Evolutionary conservation across 2,888 invertebrate species (phyloP), one percentile per base, ranked within the genome.

Genomic region (Syrista parreyssii): DNA sequence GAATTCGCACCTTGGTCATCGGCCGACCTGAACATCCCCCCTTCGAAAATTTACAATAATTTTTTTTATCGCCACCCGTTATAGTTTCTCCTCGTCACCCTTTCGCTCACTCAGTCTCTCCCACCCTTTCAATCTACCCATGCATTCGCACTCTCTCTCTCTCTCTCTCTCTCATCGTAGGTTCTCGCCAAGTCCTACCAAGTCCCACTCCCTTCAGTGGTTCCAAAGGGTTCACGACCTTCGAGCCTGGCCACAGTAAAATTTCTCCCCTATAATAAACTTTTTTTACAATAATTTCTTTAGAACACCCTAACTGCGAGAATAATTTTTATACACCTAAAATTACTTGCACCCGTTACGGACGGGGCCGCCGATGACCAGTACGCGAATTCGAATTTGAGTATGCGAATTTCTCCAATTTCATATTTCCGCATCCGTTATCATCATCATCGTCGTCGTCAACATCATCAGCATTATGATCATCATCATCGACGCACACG

Each of bases 311-410:
- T 87, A 87, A 87, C 74, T 11, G 33, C 34, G 36, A 74, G 36
- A 71, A 71, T 71, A 85, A 84, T 82, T 84, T 89, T 89, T 89
- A 86, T 89, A 90, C 89, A 89, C 86, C 89, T 89, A 89, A 89
- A 90, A 85, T 90, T 89, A 89, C 85, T 88, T 87, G 89, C 90
- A 89, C 89, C 89, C 89, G 86, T 88, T 87, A 12, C 86, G 88
- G 89, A 90, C 88, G 89, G 89, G 88, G 88, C 85, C 89, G 86
- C 86, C 88, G 87, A 86, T 88, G 88, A 90, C 89, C 87, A 83
- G 74, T 30, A 23, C 31, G 32, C 71, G 31, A 71, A 71, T 31
- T 32, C n/a, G n/a, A n/a, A n/a, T n/a, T n/a, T n/a, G n/a, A n/a
- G n/a, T n/a, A n/a, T n/a, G n/a, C n/a, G n/a, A n/a, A n/a, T n/a